Evolutionary conservation across 1,140 invertebrate species (phyloP).

Genomic region (Paraescarpia echinospica): DNA sequence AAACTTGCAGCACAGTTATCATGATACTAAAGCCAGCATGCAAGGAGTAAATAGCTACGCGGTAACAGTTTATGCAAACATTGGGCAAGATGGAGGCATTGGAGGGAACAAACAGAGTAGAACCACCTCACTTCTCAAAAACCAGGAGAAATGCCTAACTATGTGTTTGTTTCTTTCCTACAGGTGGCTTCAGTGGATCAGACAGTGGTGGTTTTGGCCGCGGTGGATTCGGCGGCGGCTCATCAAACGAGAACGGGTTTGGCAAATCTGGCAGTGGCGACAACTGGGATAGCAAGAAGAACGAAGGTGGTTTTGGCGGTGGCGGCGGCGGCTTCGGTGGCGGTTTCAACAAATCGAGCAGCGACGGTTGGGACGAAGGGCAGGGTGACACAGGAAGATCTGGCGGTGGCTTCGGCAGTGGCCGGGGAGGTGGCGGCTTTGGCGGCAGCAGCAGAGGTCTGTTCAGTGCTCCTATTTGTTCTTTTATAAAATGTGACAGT

Average conservation of each 20-base stretch:
- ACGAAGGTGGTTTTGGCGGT: constrained; percentile 18
- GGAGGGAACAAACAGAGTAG: no score
- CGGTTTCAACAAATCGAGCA: constrained; percentile 24
- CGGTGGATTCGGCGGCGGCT: constrained; percentile 17
- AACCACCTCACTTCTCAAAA: no score
- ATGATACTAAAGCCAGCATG: no score
- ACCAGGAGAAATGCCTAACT: background rate
- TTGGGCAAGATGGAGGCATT: no score
- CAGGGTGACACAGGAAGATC: constrained; percentile 4
- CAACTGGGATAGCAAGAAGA: constrained; percentile 3
- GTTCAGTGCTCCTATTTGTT: background rate
- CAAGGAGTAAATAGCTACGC: no score
- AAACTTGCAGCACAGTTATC: no score
- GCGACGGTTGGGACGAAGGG: constrained; percentile 22
- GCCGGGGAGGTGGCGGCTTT: constrained; percentile 23
- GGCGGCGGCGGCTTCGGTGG: constrained; percentile 13
- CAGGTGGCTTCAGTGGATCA: constrained; percentile 16
- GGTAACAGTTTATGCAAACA: no score
- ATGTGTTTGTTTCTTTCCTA: background rate
- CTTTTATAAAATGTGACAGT: no score
- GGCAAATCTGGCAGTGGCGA: constrained; percentile 20
- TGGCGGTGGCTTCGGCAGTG: constrained; percentile 35
- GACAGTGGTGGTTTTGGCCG: background rate
- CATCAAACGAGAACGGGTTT: constrained; percentile 12
- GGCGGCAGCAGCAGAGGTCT: background rate